Conservation (phyloP, 2,888 invertebrate genomes). For the Venustoraphidia nigricollis region DNA sequence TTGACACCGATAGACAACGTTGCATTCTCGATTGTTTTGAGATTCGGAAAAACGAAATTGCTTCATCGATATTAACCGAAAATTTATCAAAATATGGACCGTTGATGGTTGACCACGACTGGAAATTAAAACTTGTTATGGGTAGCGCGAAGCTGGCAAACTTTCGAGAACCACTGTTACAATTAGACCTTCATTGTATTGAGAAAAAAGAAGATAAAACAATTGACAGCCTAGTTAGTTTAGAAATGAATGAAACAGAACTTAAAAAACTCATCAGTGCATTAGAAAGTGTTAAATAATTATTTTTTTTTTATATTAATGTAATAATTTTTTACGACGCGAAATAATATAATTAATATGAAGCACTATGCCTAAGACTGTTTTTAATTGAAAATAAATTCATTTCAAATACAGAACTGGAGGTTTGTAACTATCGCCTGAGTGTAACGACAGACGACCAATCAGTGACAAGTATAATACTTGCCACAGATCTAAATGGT, state of each 20-base stretch:
- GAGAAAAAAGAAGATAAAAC: constrained; percentile 10
- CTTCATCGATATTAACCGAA: constrained; percentile 18
- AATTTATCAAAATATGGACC: constrained; percentile 21
- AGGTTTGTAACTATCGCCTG: too few relatives aligned
- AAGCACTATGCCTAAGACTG: too few relatives aligned
- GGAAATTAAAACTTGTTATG: constrained; percentile 35
- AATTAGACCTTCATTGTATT: constrained; percentile 27
- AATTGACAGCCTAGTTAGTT: constrained; percentile 16
- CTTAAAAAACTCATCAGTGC: constrained; percentile 19
- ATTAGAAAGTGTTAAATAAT: constrained; percentile 15
- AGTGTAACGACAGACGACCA: too few relatives aligned
- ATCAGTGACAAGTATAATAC: too few relatives aligned
- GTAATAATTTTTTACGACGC: too few relatives aligned
- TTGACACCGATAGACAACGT: constrained; percentile 12
- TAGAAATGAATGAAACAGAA: constrained; percentile 24
- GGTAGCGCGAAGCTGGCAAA: constrained; percentile 33
- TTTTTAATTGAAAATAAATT: too few relatives aligned
- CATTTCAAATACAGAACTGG: too few relatives aligned
- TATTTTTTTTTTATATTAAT: too few relatives aligned
- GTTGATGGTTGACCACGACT: constrained; percentile 32
- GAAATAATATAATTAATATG: too few relatives aligned
- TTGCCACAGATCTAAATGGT: too few relatives aligned
- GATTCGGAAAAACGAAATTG: constrained; percentile 22
- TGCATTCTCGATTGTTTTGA: constrained; percentile 20
- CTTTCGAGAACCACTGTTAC: constrained; percentile 29